These are phyloP conservation scores for Kryphioiulus occultus DNA, from an alignment of 2,888 invertebrate species.

Conservation along the genomic window DNA sequence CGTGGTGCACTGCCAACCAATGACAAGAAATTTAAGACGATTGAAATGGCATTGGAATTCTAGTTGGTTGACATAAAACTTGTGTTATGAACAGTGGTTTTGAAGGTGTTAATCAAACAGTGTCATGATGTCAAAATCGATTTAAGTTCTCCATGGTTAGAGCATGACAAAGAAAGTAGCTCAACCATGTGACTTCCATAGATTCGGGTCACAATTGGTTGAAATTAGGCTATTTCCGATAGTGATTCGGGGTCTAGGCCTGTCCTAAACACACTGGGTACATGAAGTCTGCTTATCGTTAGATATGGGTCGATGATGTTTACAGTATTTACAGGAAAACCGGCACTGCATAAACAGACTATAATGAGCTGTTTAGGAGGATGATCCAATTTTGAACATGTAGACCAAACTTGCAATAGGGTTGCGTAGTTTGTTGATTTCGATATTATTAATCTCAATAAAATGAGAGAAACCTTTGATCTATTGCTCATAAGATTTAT, in stretches of 20 bases:
- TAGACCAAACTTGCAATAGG: neutral
- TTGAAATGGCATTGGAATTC: no score
- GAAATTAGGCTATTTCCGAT: neutral
- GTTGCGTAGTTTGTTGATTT: neutral
- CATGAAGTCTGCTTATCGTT: neutral
- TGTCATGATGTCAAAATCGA: neutral
- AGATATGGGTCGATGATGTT: neutral
- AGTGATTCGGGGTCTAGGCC: neutral
- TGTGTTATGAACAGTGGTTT: no score
- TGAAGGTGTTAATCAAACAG: no score
- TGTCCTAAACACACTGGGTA: neutral
- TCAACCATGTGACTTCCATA: neutral
- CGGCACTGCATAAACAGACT: neutral
- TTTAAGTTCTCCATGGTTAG: neutral
- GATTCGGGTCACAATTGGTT: neutral
- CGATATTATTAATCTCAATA: neutral
- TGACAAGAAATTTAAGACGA: no score
- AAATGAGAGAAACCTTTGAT: no score
- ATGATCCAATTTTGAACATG: neutral
- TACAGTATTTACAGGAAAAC: neutral
- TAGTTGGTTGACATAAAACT: no score
- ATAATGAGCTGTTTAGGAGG: no score
- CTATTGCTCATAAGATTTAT: no score
- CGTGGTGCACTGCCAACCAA: no score
- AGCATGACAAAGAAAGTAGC: neutral